Evolutionary conservation across 2,888 invertebrate species (phyloP).

Genomic region (Mayetiola destructor): DNA sequence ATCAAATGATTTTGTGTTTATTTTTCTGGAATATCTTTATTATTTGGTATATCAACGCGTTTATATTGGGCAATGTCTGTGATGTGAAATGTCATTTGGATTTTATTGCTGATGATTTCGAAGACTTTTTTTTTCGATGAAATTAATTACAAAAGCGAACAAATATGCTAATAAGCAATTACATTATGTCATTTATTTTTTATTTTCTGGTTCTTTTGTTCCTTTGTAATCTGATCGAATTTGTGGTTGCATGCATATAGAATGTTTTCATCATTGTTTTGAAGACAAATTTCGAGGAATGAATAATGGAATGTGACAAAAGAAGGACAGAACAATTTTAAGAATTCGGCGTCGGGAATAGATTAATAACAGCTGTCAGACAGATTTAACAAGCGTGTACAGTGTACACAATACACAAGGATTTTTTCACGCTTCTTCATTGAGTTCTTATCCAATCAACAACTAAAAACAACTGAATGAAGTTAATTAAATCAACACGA

Average conservation of each 20-base stretch:
- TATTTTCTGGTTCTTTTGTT: too few relatives aligned
- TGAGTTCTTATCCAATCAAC: slow-evolving; percentile 4
- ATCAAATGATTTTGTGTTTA: too few relatives aligned
- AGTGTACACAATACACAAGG: neutral
- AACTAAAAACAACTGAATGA: neutral
- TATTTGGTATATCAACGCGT: too few relatives aligned
- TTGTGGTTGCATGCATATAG: neutral
- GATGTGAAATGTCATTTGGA: too few relatives aligned
- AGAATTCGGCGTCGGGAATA: neutral
- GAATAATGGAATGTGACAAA: neutral
- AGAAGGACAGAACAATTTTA: neutral
- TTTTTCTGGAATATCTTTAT: too few relatives aligned
- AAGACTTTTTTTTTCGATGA: too few relatives aligned
- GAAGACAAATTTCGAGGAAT: neutral
- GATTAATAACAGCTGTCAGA: neutral
- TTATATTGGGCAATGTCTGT: too few relatives aligned
- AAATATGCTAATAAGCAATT: too few relatives aligned
- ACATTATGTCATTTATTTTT: too few relatives aligned
- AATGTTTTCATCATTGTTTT: neutral
- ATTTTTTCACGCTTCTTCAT: neutral
- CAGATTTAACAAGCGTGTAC: neutral
- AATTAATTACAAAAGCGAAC: too few relatives aligned
- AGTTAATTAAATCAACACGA: too few relatives aligned
- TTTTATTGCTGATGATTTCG: too few relatives aligned
- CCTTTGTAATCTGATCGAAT: neutral